Evolutionary conservation across 2,797 vertebrate genomes (phyloP).

Genomic region (Lophotriccus pileatus): DNA sequence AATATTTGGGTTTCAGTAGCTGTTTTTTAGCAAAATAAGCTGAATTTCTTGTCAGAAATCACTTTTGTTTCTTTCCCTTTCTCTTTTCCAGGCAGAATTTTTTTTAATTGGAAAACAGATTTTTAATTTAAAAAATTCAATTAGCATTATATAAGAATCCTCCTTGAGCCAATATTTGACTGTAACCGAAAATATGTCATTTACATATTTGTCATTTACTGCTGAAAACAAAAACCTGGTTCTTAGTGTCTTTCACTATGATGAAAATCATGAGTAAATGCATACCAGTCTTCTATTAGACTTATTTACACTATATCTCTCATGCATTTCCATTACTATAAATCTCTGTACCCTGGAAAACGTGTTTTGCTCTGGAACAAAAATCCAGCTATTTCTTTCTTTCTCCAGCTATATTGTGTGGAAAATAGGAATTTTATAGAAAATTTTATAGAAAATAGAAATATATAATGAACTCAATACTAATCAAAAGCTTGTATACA

Average conservation of each 20-base stretch:
- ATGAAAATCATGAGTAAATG: background rate
- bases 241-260: background rate
- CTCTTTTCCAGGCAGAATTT: background rate
- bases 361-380: background rate
- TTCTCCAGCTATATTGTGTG: background rate
- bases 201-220: background rate
- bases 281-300: background rate
- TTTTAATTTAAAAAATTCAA: background rate
- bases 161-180: background rate
- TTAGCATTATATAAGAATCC: background rate
- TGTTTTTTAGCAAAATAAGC: background rate
- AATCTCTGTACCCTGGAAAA: background rate
- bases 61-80: background rate
- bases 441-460: too few relatives aligned
- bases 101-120: background rate
- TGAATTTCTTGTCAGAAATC: background rate
- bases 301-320: slow-evolving; percentile 38
- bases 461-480: background rate
- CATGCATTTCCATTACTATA: slow-evolving; percentile 14
- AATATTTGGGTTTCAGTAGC: background rate
- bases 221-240: background rate
- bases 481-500: slow-evolving; percentile 27
- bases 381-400: background rate
- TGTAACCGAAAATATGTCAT: background rate
- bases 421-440: slow-evolving; percentile 35